Evolutionary conservation across 2,888 invertebrate genomes (phyloP), one percentile per base, ranked within the genome.

Genomic region (Pristionchus mayeri): DNA sequence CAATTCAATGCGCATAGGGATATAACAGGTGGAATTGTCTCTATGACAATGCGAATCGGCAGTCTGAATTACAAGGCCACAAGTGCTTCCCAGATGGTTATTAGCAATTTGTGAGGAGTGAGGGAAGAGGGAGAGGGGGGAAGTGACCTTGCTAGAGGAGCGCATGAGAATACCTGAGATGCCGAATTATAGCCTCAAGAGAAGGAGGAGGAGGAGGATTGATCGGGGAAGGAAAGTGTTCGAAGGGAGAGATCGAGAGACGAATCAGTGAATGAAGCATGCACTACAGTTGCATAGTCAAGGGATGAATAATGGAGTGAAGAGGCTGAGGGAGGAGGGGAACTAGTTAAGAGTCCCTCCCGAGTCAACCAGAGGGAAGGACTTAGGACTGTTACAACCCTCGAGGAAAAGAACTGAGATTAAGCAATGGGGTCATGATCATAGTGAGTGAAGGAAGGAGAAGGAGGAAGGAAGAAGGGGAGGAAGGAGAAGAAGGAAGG

Each of bases 351-450:
- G n/a, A n/a, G n/a, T n/a, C n/a, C n/a, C n/a, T n/a, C n/a, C n/a
- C n/a, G 63, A 63, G 67, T 18, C 11, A 9, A 34, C 30, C 34
- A 75, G 21, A 30, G 75, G 44, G 75, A 67, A 67, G 75, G 37
- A 75, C 37, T 44, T 75, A 75, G 75, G 75, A 75, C 75, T 71
- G 75, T 75, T 75, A 75, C 75, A 75, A 75, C 40, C 34, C 63
- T 54, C 63, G 63, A n/a, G 34, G 24, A 63, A 24, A 63, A 63
- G 63, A 63, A 63, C 30, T 63, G n/a, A 63, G 63, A 63, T 63
- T 63, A 63, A 63, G 63, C 63, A 63, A 63, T 63, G 63, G 63
- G 63, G 63, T 63, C 63, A 63, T 63, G 63, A 63, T 63, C 63
- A 63, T 63, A 34, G 27, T n/a, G 63, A 63, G 34, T 63, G 63